Conservation (phyloP, 2,113 vertebrate genomes). For the Asarcornis scutulata region DNA sequence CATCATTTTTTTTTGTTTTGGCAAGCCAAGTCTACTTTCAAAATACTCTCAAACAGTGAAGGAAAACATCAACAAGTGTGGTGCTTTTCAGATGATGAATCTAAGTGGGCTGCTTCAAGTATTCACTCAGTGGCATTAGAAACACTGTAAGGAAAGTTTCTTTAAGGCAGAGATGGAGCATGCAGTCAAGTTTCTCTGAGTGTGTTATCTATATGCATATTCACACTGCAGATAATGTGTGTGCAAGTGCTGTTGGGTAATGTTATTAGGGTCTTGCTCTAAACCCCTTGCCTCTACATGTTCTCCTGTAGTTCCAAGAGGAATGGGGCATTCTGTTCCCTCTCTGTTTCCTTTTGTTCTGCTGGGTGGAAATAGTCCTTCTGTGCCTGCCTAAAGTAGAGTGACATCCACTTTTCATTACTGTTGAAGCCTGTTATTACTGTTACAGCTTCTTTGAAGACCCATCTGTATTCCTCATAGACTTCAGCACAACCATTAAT, state of each 20-base stretch:
- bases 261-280: neutral
- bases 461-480: neutral
- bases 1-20: neutral
- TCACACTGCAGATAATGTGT: rapidly evolving
- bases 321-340: neutral
- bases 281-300: neutral
- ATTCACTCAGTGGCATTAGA: neutral
- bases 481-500: neutral
- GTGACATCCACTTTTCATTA: neutral
- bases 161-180: neutral
- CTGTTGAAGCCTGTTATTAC: neutral
- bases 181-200: neutral
- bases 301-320: neutral
- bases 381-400: neutral
- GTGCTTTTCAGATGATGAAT: neutral
- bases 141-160: neutral
- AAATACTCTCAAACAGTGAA: neutral
- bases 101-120: neutral
- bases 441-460: neutral
- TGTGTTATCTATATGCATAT: neutral
- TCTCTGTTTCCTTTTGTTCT: neutral
- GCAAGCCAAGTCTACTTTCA: neutral
- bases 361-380: neutral
- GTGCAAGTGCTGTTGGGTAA: neutral
- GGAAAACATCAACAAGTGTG: neutral